A percentile compares a stretch with the other conserved stretches of the same genome.
Evolutionary conservation across 1,140 invertebrate genomes (phyloP).

Genomic region (Zaprionus tsacasi): DNA sequence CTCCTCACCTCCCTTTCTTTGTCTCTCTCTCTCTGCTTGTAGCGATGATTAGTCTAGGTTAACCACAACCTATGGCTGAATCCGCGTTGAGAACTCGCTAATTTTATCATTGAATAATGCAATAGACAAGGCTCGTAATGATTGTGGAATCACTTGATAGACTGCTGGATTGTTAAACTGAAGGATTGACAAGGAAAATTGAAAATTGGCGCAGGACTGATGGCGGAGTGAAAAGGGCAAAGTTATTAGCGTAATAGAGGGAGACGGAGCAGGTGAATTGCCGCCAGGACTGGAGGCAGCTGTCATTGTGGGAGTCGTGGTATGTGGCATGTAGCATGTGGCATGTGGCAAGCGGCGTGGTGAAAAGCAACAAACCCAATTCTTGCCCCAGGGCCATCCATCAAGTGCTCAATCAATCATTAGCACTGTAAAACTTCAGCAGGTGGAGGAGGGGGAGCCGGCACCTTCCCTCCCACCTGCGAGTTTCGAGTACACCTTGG

Average conservation of each 20-base stretch:
- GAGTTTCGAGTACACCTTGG: slow-evolving; percentile 77
- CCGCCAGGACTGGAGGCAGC: slow-evolving; percentile 68
- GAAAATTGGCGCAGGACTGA: background rate
- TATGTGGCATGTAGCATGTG: slow-evolving; percentile 40
- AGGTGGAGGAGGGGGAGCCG: background rate
- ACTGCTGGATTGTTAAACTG: slow-evolving; percentile 13
- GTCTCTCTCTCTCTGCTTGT: background rate
- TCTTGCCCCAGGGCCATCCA: slow-evolving; percentile 56
- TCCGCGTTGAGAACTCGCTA: slow-evolving; percentile 43
- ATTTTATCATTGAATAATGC: slow-evolving; percentile 58
- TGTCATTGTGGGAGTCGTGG: slow-evolving; percentile 38
- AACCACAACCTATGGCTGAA: slow-evolving; percentile 23
- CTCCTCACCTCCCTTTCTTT: too few relatives aligned
- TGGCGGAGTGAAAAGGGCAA: slow-evolving; percentile 66
- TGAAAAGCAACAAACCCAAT: slow-evolving; percentile 13
- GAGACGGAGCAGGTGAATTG: slow-evolving; percentile 62
- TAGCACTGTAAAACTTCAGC: slow-evolving; percentile 66
- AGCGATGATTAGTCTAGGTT: background rate
- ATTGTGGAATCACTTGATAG: background rate
- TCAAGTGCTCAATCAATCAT: slow-evolving; percentile 80
- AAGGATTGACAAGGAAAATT: slow-evolving; percentile 1
- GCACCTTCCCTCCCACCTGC: slow-evolving; percentile 5
- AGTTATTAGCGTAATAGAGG: slow-evolving; percentile 76
- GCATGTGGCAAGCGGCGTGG: too few relatives aligned
- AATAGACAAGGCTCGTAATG: background rate